Evolutionary conservation across 2,113 vertebrate species (phyloP).

Genomic region (Strix uralensis): DNA sequence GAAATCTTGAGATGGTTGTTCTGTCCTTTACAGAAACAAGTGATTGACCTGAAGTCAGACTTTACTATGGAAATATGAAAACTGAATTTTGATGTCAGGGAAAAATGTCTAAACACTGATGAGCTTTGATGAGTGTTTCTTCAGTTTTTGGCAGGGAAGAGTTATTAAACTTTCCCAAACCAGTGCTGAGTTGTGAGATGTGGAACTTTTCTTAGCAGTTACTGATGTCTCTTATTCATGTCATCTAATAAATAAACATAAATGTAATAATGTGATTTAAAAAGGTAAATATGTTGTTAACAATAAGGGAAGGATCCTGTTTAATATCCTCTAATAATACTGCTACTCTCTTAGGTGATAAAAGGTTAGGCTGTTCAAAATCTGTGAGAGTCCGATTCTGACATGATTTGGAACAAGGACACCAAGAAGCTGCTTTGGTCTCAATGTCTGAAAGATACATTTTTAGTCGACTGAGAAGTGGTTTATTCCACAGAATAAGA

Average conservation of each 20-base stretch:
- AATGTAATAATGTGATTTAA: neutral
- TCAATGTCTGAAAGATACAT: neutral
- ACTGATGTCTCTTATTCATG: neutral
- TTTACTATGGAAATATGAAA: neutral
- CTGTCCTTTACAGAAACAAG: constrained; percentile 6
- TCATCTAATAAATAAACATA: neutral
- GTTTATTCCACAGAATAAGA: neutral
- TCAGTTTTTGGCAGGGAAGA: neutral
- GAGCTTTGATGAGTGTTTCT: neutral
- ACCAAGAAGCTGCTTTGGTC: neutral
- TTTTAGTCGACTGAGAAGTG: neutral
- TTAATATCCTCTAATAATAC: neutral
- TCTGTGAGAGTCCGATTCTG: neutral
- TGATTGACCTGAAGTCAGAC: constrained; percentile 21
- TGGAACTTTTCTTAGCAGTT: neutral
- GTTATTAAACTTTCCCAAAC: neutral
- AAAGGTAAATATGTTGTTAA: neutral
- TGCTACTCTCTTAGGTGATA: neutral
- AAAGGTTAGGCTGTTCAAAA: neutral
- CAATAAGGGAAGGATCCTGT: neutral
- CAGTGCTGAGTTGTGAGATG: neutral
- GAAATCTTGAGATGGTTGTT: constrained; percentile 10
- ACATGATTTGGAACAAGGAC: neutral
- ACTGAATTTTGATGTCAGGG: neutral
- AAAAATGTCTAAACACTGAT: neutral